Base-by-base conservation (phyloP, 64 coral and sea anemone genomes). In the Dendronephthya gigantea region DNA sequence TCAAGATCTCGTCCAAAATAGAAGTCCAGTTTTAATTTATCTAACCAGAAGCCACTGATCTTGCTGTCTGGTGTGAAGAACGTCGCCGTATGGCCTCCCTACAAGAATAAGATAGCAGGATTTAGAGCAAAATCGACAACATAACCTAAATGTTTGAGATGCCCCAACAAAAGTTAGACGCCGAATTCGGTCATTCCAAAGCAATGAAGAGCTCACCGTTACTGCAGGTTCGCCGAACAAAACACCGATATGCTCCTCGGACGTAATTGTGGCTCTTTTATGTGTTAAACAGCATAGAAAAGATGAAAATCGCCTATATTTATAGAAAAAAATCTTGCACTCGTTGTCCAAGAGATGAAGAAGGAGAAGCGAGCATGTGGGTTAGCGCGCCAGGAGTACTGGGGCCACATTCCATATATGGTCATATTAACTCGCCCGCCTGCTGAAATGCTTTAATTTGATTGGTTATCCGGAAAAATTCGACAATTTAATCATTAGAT, bases 1-100 rank as follows among this genome's bases (percentile, higher is more conserved):
- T 79, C 72, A 0, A 39, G 29, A 35, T 34, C 72, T 13, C 72
- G 68, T 17, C 68, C 68, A 9, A 74, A 74, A 35, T 74, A 30
- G 68, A 79, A 79, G 16, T 79, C 72, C 72, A 79, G 27, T 39
- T 79, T 79, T 16, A 79, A 39, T 79, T 79, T 79, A 29, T 79
- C 72, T 4, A 79, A 35, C 4, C 72, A 79, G 72, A 79, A 39
- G 29, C 72, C 72, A 79, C 72, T 79, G 25, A 79, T 79, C 72
- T 79, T 79, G 25, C 72, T 79, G 16, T 79, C 72, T 16, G 28
- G 15, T 9, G 72, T 79, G 22, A 14, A 34, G 22, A 79, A 79
- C 7, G 72, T 79, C 7, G 72, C 72, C 30, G 72, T 79, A 29
- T 34, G 72, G 7, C 72, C 72, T 79, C 72, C 72, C 72, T 79